Evolutionary conservation across 2,113 vertebrate species (phyloP).

Genomic region (Phalacrocorax pelagicus): DNA sequence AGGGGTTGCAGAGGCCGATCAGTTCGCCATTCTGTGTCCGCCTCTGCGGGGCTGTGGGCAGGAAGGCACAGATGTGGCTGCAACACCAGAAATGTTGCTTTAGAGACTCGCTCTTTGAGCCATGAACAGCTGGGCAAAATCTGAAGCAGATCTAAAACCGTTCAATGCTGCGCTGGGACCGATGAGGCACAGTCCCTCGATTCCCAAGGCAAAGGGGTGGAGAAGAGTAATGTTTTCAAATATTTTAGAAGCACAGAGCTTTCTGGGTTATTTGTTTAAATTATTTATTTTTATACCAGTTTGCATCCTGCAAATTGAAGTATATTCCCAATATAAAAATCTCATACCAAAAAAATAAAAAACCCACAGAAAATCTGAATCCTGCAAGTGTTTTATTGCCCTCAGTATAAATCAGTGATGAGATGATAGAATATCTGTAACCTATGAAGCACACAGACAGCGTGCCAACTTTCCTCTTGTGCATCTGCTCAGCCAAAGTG

Average conservation of each 20-base stretch:
- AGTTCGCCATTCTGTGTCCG: background rate
- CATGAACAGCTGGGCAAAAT: background rate
- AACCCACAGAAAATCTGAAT: background rate
- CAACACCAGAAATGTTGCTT: background rate
- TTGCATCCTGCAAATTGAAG: background rate
- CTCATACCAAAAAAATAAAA: background rate
- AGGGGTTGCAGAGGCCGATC: background rate
- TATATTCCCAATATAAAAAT: background rate
- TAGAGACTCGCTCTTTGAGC: background rate
- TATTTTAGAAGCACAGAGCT: background rate
- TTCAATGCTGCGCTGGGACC: background rate
- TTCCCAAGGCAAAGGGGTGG: background rate
- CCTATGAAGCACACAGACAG: background rate
- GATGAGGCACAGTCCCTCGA: background rate
- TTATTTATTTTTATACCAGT: background rate
- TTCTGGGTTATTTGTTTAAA: background rate
- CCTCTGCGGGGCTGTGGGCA: background rate
- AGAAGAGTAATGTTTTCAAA: background rate
- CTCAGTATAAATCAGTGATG: background rate
- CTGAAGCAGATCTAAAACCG: background rate
- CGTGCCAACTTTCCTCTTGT: background rate
- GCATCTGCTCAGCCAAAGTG: constrained; percentile 20
- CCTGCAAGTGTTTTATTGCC: background rate
- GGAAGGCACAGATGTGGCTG: background rate
- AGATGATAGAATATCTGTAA: background rate